Evolutionary conservation across 1,140 invertebrate species (phyloP).

Genomic region (Sycobia sp.): DNA sequence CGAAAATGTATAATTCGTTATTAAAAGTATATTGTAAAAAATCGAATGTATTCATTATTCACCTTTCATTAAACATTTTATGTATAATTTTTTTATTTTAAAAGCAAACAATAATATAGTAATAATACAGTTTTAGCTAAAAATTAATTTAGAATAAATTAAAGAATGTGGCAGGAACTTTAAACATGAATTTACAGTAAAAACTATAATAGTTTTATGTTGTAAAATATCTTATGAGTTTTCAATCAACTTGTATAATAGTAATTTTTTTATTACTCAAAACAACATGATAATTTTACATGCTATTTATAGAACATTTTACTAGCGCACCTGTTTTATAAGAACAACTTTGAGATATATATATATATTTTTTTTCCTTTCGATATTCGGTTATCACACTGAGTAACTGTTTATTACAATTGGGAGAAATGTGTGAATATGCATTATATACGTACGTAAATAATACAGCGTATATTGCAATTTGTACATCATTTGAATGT

Average conservation of each 20-base stretch:
- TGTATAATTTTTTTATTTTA: too few species aligned
- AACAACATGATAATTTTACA: constrained; percentile 28
- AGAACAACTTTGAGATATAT: constrained; percentile 23
- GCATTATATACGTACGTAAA: constrained; percentile 25
- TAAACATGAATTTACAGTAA: constrained; percentile 6
- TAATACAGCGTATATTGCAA: constrained; percentile 27
- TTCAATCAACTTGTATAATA: constrained; percentile 11
- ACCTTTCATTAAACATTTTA: constrained; percentile 4
- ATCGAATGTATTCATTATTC: constrained; percentile 6
- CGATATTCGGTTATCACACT: constrained; percentile 17
- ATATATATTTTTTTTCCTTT: constrained; percentile 19
- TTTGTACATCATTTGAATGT: constrained; percentile 21
- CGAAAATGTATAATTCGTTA: constrained; percentile 24
- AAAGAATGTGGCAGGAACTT: constrained; percentile 19
- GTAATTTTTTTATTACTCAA: constrained; percentile 28
- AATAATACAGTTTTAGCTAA: too few species aligned
- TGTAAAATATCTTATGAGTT: constrained; percentile 5
- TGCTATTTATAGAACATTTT: constrained; percentile 21
- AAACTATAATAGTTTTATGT: background rate
- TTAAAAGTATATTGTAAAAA: constrained; percentile 23
- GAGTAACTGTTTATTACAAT: constrained; percentile 21
- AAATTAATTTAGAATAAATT: background rate
- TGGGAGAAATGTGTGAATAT: constrained; percentile 21
- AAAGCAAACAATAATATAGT: too few species aligned
- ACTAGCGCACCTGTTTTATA: constrained; percentile 8